A percentile compares a stretch with the other conserved stretches of the same genome.
These are phyloP conservation scores for Tribolium freemani DNA, from an alignment of 2,888 invertebrate genomes.

Conservation along the genomic window DNA sequence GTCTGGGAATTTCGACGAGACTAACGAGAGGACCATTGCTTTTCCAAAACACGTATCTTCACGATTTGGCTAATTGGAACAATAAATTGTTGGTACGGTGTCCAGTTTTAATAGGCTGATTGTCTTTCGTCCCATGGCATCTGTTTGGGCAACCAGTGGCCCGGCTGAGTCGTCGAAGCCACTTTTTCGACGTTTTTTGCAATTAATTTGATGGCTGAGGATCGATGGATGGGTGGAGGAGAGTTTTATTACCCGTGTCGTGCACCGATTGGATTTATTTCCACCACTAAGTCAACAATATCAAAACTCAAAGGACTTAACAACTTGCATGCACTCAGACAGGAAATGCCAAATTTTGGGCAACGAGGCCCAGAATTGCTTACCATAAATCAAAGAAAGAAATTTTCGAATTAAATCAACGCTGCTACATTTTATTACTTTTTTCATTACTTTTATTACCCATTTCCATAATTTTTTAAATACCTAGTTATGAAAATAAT, in stretches of 20 bases:
- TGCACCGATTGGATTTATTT: background rate
- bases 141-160: slow-evolving; percentile 64
- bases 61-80: slow-evolving; percentile 72
- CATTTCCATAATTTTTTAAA: too few relatives aligned
- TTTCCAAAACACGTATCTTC: slow-evolving; percentile 69
- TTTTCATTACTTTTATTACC: too few relatives aligned
- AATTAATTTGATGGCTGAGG: slow-evolving; percentile 12
- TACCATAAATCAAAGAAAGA: too few relatives aligned
- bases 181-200: slow-evolving; percentile 9
- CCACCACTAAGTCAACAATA: too few relatives aligned
- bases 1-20: slow-evolving; percentile 44
- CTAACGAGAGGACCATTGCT: slow-evolving; percentile 64
- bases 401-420: too few relatives aligned
- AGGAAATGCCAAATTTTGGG: too few relatives aligned
- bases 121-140: slow-evolving; percentile 68
- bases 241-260: background rate
- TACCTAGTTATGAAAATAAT: too few relatives aligned
- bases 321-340: too few relatives aligned
- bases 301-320: too few relatives aligned
- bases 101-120: slow-evolving; percentile 70
- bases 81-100: slow-evolving; percentile 71
- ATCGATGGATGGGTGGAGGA: background rate
- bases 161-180: slow-evolving; percentile 46
- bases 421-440: too few relatives aligned
- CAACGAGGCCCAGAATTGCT: too few relatives aligned